Base-by-base conservation (phyloP, 2,797 vertebrate genomes). In the Allobates femoralis region DNA sequence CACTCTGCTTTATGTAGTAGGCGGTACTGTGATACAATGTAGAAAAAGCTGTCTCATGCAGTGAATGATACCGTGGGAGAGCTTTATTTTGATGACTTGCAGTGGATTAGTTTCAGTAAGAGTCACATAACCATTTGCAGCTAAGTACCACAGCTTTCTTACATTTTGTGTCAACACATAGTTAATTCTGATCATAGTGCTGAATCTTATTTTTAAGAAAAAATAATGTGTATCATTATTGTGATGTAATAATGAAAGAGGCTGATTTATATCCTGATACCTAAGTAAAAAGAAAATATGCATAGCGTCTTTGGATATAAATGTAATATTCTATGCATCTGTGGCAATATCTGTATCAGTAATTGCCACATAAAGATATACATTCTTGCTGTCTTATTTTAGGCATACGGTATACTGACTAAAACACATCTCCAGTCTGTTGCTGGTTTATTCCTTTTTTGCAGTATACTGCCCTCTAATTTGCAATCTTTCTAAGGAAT, bases 71-170 rank as follows among this genome's bases (percentile, higher is more conserved):
- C 77, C 5, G 55, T 79, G 77, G 77, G 77, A n/a, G 77, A 60
- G 77, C 56, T 79, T n/a, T 26, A 79, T 79, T n/a, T 56, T 77
- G 28, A 56, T 55, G 74, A 75, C 73, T 75, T 51, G 15, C 15
- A 56, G 51, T 32, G 74, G 12, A 53, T 76, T 32, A 16, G 41
- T 76, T 26, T 76, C 75, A 56, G 4, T 56, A 77, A 77, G 75
- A 32, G 56, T 77, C 30, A 37, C 77, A 41, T 41, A 60, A 79
- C 32, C 30, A 41, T 14, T n/a, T 79, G 77, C 53, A 58, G 53
- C 34, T 37, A 11, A 32, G 32, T 21, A 55, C 14, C 46, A 10
- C 18, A 26, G 14, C 50, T 55, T 32, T 26, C 26, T 76, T 18
- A 53, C 50, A 76, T 18, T 21, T 21, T 15, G 51, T 56, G 16